Percentiles rank a stretch among this genome's conserved stretches.
Conservation (phyloP, 1,140 invertebrate species). For the Scaptodrosophila lebanonensis region DNA sequence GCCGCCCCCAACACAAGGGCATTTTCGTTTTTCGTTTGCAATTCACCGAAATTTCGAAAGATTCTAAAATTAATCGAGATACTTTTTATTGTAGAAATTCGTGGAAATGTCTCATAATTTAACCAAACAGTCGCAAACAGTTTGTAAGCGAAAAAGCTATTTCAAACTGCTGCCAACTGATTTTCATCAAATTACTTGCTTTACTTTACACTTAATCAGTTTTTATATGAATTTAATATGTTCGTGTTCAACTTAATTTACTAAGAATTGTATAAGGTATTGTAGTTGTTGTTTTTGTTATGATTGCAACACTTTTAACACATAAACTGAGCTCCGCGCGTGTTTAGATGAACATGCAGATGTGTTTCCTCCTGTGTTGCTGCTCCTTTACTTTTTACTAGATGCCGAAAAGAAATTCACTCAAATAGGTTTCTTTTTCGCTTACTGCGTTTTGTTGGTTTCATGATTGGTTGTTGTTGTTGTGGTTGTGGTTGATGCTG, state of each 20-base stretch:
- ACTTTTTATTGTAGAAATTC: too few species aligned
- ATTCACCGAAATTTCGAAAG: slow-evolving; percentile 9
- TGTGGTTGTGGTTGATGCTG: slow-evolving; percentile 18
- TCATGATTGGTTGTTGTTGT: slow-evolving; percentile 24
- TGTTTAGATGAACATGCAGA: not conserved
- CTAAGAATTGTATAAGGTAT: slow-evolving; percentile 30
- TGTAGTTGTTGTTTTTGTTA: slow-evolving; percentile 8
- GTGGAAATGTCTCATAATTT: not conserved
- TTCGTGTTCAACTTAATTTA: too few species aligned
- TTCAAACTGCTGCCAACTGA: too few species aligned
- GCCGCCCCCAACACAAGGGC: slow-evolving; percentile 11
- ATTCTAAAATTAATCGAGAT: too few species aligned
- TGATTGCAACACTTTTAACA: not conserved
- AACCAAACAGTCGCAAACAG: slow-evolving; percentile 11
- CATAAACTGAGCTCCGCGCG: not conserved
- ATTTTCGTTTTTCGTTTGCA: too few species aligned
- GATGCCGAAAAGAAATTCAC: slow-evolving; percentile 41
- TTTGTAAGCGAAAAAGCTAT: too few species aligned
- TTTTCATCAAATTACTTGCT: slow-evolving; percentile 1
- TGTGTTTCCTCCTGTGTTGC: slow-evolving; percentile 9
- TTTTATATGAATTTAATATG: slow-evolving; percentile 47
- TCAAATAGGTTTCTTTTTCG: slow-evolving; percentile 41
- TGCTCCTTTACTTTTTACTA: slow-evolving; percentile 33
- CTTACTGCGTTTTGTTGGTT: slow-evolving; percentile 43
- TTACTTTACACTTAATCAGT: slow-evolving; percentile 50